Conservation (phyloP, 2,113 vertebrate species). For the Lepisosteus osseus region DNA sequence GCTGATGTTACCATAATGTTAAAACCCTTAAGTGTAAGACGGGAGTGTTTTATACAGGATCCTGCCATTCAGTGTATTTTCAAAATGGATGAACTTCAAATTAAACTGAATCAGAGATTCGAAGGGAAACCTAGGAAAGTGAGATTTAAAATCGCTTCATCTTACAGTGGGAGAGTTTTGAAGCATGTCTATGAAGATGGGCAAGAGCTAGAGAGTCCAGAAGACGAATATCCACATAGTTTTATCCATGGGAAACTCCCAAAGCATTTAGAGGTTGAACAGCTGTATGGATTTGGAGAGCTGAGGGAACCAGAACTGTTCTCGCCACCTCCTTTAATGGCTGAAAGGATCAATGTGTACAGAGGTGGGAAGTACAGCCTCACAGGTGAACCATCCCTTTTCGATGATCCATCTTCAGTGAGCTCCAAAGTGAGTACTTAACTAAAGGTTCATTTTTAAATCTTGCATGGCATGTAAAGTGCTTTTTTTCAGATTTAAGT, state of each 20-base stretch:
- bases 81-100: constrained; percentile 79
- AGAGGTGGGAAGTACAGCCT: constrained; percentile 67
- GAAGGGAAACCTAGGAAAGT: constrained; percentile 85
- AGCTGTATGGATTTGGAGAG: constrained; percentile 61
- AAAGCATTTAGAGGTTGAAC: constrained; percentile 66
- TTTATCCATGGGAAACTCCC: constrained; percentile 76
- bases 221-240: constrained; percentile 80
- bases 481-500: neutral
- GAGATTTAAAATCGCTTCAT: constrained; percentile 88
- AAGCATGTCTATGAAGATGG: constrained; percentile 95
- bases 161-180: constrained; percentile 87
- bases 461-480: too few species aligned
- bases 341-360: constrained; percentile 85
- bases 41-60: neutral
- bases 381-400: constrained; percentile 36
- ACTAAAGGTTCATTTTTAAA: neutral
- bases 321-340: constrained; percentile 76
- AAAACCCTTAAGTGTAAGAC: constrained; percentile 6
- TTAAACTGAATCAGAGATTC: constrained; percentile 57
- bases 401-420: constrained; percentile 41
- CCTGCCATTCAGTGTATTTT: neutral
- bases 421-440: constrained; percentile 67
- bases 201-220: constrained; percentile 85
- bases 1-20: constrained; percentile 24
- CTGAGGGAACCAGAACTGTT: constrained; percentile 33